Conservation (phyloP, 2,888 invertebrate species). For the Ephialtes manifestator region DNA sequence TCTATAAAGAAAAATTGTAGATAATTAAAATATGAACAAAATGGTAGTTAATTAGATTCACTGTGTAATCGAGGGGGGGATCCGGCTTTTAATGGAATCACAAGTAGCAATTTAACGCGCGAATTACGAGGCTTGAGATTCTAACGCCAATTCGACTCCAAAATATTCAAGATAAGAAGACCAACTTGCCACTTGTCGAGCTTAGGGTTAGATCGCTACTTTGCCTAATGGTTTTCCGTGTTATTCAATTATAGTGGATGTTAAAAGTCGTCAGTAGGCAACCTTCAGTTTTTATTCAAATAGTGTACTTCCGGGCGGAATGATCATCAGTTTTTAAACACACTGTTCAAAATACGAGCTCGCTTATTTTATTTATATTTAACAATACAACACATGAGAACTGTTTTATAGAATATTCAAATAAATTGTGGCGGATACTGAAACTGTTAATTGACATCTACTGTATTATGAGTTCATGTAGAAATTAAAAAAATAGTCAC, state of each 20-base stretch:
- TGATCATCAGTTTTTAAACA: neutral
- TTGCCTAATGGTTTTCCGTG: constrained; percentile 20
- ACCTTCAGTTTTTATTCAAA: neutral
- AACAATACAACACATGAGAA: too few species aligned
- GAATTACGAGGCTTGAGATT: constrained; percentile 50
- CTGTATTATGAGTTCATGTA: too few species aligned
- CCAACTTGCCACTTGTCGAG: neutral
- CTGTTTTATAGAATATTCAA: too few species aligned
- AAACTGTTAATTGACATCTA: too few species aligned
- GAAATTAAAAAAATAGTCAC: too few species aligned
- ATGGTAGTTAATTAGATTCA: constrained; percentile 70
- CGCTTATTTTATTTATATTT: neutral
- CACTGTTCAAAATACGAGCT: neutral
- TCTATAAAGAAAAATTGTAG: too few species aligned
- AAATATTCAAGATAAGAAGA: constrained; percentile 34
- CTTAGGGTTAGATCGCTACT: neutral
- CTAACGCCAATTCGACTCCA: neutral
- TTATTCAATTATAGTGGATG: constrained; percentile 16
- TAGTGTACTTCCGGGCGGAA: neutral
- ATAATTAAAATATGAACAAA: too few species aligned
- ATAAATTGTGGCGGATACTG: too few species aligned
- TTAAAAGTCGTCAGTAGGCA: neutral
- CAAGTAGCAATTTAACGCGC: constrained; percentile 58
- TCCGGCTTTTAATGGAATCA: constrained; percentile 65
- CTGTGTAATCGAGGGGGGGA: constrained; percentile 58